Conservation (phyloP, 1,140 invertebrate genomes). For the Anastrepha obliqua region DNA sequence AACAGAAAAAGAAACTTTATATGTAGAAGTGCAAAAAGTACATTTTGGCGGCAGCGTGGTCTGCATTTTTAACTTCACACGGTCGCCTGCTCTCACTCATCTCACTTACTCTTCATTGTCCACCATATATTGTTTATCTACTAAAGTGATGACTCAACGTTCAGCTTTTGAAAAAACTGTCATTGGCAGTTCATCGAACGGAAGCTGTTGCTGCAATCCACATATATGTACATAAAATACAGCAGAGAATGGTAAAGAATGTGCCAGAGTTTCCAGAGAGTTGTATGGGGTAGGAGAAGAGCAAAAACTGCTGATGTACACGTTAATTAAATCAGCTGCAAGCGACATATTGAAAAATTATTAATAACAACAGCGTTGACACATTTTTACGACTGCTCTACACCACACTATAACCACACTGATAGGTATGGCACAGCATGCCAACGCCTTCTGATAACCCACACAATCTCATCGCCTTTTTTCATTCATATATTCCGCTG, state of each 20-base stretch:
- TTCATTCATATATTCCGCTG: constrained; percentile 20
- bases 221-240: not conserved
- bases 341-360: constrained; percentile 45
- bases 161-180: not conserved
- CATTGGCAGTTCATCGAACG: not conserved
- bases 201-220: not conserved
- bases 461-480: not conserved
- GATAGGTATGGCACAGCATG: not conserved
- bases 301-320: not conserved
- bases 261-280: not conserved
- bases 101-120: too few relatives aligned
- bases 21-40: too few relatives aligned
- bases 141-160: not conserved
- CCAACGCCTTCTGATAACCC: not conserved
- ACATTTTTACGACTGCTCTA: not conserved
- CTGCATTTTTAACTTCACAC: not conserved
- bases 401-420: not conserved
- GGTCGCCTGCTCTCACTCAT: not conserved
- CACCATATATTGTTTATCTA: not conserved
- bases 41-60: not conserved
- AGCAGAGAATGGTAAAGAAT: not conserved
- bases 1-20: too few relatives aligned
- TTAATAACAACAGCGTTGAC: constrained; percentile 36
- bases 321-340: constrained; percentile 41
- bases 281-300: not conserved